phyloP scores from a whole-genome alignment of 2,888 invertebrate species.

The Corythucha ciliata region DNA sequence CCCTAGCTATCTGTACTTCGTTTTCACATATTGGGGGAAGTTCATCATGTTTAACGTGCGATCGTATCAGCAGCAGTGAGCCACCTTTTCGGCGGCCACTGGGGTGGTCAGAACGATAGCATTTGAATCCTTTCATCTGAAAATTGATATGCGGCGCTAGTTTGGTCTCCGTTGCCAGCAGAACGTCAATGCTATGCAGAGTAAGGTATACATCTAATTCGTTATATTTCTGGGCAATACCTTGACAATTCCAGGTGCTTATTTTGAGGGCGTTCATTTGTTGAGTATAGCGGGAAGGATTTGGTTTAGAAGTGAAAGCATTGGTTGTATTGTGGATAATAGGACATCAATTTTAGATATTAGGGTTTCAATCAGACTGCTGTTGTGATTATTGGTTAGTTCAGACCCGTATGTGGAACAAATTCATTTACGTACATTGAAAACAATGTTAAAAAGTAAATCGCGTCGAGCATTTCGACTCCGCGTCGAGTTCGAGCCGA shows the following conservation, averaged over 20 bases:
- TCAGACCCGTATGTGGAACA: no score
- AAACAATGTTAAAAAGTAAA: no score
- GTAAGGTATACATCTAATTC: background rate
- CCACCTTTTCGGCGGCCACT: slow-evolving; percentile 1
- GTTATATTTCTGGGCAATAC: slow-evolving; percentile 1
- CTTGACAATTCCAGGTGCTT: slow-evolving; percentile 3
- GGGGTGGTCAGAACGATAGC: background rate
- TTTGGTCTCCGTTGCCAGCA: no score
- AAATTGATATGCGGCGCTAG: background rate
- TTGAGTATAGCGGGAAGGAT: slow-evolving; percentile 1
- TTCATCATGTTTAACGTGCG: background rate
- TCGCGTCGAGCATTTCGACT: no score
- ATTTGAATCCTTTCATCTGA: background rate
- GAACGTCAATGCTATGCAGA: no score
- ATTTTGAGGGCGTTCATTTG: slow-evolving; percentile 5
- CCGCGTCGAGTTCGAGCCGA: no score
- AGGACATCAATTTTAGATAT: slow-evolving; percentile 1
- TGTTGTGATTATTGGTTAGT: no score
- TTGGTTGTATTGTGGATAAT: slow-evolving; percentile 7
- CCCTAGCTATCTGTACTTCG: slow-evolving; percentile 4
- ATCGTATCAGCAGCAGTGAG: background rate
- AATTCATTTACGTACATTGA: no score
- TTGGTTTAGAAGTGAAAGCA: background rate
- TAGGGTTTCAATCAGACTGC: background rate
- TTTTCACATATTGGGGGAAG: slow-evolving; percentile 1